A percentile compares a stretch with the other conserved stretches of the same genome.
Conservation (phyloP, 2,113 vertebrate species). For the Vulpes lagopus region DNA sequence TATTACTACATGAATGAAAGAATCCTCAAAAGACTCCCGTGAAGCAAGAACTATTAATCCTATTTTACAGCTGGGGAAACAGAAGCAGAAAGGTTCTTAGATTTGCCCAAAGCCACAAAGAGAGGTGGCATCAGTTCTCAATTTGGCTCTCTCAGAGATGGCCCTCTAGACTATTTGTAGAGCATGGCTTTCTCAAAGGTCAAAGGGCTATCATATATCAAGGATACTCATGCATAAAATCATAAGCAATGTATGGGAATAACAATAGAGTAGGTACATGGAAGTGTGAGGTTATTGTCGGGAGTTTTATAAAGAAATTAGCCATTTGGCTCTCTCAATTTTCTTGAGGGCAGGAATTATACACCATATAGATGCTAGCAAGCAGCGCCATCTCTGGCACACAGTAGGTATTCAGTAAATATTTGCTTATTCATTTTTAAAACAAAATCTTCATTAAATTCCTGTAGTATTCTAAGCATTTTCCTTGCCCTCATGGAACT, state of each 20-base stretch:
- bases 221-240: background rate
- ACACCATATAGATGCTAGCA: background rate
- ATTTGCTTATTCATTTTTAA: conserved; percentile 16
- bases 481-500: background rate
- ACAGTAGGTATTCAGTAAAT: background rate
- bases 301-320: background rate
- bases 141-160: conserved; percentile 47
- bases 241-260: background rate
- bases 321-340: background rate
- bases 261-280: background rate
- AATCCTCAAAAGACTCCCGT: conserved; percentile 80
- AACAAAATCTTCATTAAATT: conserved; percentile 12
- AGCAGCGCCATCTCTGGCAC: background rate
- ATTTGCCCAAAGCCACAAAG: conserved; percentile 67
- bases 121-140: conserved; percentile 55
- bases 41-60: conserved; percentile 78
- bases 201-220: conserved; percentile 36
- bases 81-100: conserved; percentile 71
- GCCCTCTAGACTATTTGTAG: background rate
- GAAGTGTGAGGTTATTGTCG: background rate
- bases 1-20: conserved; percentile 83
- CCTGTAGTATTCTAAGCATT: background rate
- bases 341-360: background rate
- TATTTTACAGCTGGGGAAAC: conserved; percentile 78
- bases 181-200: conserved; percentile 60